Conservation (phyloP, 2,888 invertebrate species). For the Dioctria rufipes region DNA sequence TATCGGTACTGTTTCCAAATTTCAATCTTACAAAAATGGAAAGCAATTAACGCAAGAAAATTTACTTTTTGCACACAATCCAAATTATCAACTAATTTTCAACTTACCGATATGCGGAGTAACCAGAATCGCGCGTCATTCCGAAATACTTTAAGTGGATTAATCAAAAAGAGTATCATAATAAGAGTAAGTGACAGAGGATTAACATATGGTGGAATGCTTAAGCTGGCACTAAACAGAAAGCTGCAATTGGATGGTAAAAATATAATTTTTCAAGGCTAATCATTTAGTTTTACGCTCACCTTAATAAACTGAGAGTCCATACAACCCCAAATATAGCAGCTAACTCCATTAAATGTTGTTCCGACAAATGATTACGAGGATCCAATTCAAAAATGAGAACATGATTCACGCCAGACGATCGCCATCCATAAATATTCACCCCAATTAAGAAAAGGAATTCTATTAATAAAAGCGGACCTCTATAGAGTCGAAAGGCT, state of each 20-base stretch:
- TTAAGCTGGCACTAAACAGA: conserved; percentile 82
- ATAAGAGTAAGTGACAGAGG: conserved; percentile 88
- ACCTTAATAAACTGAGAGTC: conserved; percentile 89
- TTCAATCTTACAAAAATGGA: neutral
- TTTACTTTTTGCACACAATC: neutral
- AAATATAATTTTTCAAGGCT: conserved; percentile 26
- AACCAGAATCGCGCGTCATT: conserved; percentile 97
- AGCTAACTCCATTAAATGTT: conserved; percentile 94
- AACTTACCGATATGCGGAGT: conserved; percentile 86
- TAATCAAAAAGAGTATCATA: conserved; percentile 88
- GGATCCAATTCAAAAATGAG: conserved; percentile 98
- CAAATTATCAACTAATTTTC: conserved; percentile 50
- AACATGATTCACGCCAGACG: conserved; percentile 98
- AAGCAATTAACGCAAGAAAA: conserved; percentile 26
- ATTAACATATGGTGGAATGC: conserved; percentile 93
- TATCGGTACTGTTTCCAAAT: no score
- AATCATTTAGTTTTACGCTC: conserved; percentile 73
- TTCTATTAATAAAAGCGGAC: conserved; percentile 91
- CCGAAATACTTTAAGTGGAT: conserved; percentile 92
- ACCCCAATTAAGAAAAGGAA: conserved; percentile 96
- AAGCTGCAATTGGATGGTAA: conserved; percentile 62
- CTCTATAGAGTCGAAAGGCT: conserved; percentile 93
- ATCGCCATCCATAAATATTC: conserved; percentile 97
- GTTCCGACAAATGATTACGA: conserved; percentile 92
- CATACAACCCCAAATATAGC: conserved; percentile 95